These are phyloP conservation scores for Mythimna albipuncta DNA, from an alignment of 2,888 invertebrate species.

Conservation along the genomic window DNA sequence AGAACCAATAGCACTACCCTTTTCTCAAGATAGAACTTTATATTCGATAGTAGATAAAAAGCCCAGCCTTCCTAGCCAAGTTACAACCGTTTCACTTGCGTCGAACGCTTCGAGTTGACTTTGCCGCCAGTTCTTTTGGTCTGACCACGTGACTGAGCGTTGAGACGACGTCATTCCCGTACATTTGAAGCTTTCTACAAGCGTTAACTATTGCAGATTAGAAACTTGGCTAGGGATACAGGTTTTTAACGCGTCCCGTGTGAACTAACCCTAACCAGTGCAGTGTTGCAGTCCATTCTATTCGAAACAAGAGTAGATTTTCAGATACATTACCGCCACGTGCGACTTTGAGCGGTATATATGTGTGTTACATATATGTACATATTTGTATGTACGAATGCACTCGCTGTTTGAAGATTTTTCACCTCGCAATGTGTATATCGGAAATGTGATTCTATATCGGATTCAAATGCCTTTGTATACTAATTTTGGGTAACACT, in stretches of 20 bases:
- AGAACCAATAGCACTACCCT: too few relatives aligned
- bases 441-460: neutral
- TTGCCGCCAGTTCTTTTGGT: too few relatives aligned
- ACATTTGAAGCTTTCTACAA: too few relatives aligned
- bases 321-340: conserved; percentile 41
- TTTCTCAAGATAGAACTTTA: too few relatives aligned
- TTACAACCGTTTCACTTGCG: too few relatives aligned
- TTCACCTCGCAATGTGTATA: neutral
- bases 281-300: conserved; percentile 19
- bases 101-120: too few relatives aligned
- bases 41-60: too few relatives aligned
- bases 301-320: conserved; percentile 26
- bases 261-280: neutral
- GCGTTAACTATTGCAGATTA: too few relatives aligned
- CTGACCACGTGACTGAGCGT: too few relatives aligned
- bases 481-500: neutral
- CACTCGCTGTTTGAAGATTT: conserved; percentile 19
- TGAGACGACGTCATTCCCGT: too few relatives aligned
- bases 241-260: neutral
- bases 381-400: conserved; percentile 1
- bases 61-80: too few relatives aligned
- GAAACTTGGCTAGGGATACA: too few relatives aligned
- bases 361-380: neutral
- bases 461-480: neutral
- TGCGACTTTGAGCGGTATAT: conserved; percentile 10